phyloP scores from a whole-genome alignment of 2,888 invertebrate genomes.

The Hylaea fasciaria region DNA sequence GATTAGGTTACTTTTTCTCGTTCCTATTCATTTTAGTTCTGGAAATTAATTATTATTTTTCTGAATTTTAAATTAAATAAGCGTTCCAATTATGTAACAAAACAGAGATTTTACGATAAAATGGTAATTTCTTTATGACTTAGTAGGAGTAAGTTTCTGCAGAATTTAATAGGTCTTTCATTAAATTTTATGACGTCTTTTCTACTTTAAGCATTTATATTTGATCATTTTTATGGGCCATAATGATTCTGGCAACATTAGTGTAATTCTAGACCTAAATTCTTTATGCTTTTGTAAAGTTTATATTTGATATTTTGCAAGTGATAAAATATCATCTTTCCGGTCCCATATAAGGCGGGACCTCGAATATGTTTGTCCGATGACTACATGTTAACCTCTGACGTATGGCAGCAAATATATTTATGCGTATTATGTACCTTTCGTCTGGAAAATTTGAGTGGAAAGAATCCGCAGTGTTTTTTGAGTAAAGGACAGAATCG shows the following conservation, averaged over 20 bases:
- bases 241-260: not conserved
- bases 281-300: not conserved
- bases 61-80: too few species aligned
- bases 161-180: not conserved
- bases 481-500: not conserved
- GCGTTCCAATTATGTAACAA: too few species aligned
- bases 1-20: too few species aligned
- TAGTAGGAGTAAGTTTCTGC: not conserved
- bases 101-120: not conserved
- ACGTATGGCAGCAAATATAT: conserved; percentile 7
- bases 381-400: conserved; percentile 11
- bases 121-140: not conserved
- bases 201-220: not conserved
- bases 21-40: too few species aligned
- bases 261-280: conserved; percentile 3
- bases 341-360: conserved; percentile 3
- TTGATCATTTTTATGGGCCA: not conserved
- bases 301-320: not conserved
- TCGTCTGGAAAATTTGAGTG: not conserved
- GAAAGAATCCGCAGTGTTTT: not conserved
- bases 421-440: not conserved
- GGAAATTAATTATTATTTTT: not conserved
- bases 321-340: conserved; percentile 1
- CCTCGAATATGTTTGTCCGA: conserved; percentile 11
- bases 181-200: not conserved